These are phyloP conservation scores for Yponomeuta sedellus DNA, from an alignment of 2,888 invertebrate genomes.

Conservation along the genomic window DNA sequence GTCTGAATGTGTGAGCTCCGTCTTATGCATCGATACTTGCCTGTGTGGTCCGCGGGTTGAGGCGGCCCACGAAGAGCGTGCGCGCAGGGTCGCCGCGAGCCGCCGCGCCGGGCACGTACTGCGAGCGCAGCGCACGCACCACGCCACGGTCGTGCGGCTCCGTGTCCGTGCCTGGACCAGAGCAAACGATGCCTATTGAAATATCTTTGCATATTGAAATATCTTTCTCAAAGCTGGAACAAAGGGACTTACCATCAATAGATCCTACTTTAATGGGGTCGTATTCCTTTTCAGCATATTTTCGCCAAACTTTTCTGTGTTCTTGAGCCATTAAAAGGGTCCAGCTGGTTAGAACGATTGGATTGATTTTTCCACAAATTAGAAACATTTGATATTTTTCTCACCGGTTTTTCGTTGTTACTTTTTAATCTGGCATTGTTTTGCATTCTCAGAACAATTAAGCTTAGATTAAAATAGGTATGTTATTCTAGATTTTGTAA, in stretches of 20 bases:
- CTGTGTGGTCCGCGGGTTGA: constrained; percentile 81
- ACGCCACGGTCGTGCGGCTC: constrained; percentile 89
- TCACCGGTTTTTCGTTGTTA: no score
- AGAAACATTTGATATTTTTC: no score
- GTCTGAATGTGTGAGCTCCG: no score
- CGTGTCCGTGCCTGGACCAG: constrained; percentile 78
- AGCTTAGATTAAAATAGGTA: no score
- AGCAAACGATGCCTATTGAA: no score
- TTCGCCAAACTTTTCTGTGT: constrained; percentile 35
- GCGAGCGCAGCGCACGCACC: constrained; percentile 80
- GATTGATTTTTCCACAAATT: no score
- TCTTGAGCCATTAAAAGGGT: constrained; percentile 30
- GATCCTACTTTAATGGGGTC: constrained; percentile 90
- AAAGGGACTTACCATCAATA: constrained; percentile 80
- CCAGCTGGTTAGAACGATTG: no score
- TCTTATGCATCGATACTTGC: constrained; percentile 41
- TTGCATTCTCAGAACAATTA: no score
- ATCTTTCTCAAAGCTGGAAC: no score
- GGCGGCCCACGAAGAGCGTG: constrained; percentile 85
- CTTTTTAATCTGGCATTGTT: no score
- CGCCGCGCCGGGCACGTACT: constrained; percentile 79
- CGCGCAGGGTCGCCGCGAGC: constrained; percentile 81
- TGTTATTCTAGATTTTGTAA: no score
- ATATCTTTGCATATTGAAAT: no score
- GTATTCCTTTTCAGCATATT: constrained; percentile 72